phyloP scores from a whole-genome alignment of 1,140 invertebrate species.

The Bombus ignitus region DNA sequence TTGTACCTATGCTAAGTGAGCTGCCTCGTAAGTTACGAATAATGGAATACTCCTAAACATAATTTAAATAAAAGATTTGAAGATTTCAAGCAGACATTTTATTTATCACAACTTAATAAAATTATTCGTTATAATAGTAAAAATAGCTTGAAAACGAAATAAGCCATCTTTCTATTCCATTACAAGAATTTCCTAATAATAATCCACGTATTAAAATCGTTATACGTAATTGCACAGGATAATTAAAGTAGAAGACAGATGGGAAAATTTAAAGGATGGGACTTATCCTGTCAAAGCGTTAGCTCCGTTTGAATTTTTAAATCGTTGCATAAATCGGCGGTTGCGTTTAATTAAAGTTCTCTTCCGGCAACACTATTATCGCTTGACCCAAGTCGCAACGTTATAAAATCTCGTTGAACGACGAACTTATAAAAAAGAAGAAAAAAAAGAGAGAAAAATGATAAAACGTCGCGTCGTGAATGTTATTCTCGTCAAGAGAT shows the following conservation, averaged over 20 bases:
- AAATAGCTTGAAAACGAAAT: no score
- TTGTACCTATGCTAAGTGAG: no score
- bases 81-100: not conserved
- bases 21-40: no score
- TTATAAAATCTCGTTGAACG: not conserved
- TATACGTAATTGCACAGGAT: not conserved
- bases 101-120: not conserved
- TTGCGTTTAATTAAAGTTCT: constrained; percentile 26
- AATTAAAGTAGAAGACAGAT: not conserved
- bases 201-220: not conserved
- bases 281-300: no score
- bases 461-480: not conserved
- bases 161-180: not conserved
- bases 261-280: no score
- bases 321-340: not conserved
- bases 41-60: not conserved
- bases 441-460: not conserved
- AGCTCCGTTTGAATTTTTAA: constrained; percentile 8
- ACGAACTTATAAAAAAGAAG: no score
- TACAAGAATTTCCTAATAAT: not conserved
- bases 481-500: not conserved
- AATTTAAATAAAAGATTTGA: not conserved
- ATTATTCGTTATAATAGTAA: not conserved
- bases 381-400: not conserved
- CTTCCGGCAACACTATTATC: not conserved